Base-by-base conservation (phyloP, 1,140 invertebrate genomes). In the Lycorma delicatula region DNA sequence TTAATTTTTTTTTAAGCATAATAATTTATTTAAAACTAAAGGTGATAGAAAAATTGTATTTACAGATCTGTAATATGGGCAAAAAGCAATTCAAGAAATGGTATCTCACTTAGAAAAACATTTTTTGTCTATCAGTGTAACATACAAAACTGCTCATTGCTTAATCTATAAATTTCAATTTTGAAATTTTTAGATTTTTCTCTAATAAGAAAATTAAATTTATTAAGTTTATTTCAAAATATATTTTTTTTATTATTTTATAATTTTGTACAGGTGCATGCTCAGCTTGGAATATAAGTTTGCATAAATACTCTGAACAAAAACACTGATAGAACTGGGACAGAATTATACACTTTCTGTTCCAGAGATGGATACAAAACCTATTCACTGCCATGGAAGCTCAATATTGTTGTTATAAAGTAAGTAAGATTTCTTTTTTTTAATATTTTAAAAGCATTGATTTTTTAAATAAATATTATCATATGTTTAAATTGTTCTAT, bases 271-370 rank as follows among this genome's bases (percentile, higher is more conserved):
- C 63, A 78, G 76, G 81, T 56, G 80, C 83, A 1, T 86, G 84
- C 68, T 80, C 78, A 31, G 82, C 83, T 7, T 86, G 83, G 83
- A 86, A 86, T 68, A 77, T 86, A 59, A 84, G 80, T 34, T 75
- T 86, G 59, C 82, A 85, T 68, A 80, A 85, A 63, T 85, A 82
- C 72, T 71, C 71, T 1, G 75, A 77, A 25, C 76, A 77, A 1
- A n/a, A 67, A 74, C 25, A 71, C 75, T 13, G 74, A 75, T 2
- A 71, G 76, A 44, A 77, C 77, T 9, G 83, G 83, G 3, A 75
- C 75, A 44, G 70, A 80, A 50, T 67, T 86, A 28, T 75, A 84
- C 64, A 83, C 81, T 28, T 86, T 85, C 72, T 86, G 84, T 66
- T 81, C 84, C 5, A 69, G 83, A 51, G 79, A 85, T 63, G 77